These are phyloP conservation scores for Leptatherina wallacei DNA, from an alignment of 2,797 vertebrate genomes.

Conservation along the genomic window DNA sequence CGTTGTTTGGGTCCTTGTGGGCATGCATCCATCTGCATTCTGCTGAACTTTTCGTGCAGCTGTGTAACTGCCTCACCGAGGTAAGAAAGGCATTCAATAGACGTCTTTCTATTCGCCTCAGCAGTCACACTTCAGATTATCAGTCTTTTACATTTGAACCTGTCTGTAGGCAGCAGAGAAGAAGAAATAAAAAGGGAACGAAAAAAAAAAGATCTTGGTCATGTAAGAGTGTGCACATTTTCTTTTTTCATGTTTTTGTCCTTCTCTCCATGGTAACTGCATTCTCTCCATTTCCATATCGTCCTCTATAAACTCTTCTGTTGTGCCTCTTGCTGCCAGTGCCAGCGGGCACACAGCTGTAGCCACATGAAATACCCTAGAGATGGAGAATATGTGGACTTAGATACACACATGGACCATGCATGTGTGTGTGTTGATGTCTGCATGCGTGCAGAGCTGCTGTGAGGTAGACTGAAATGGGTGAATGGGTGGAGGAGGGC, in stretches of 20 bases:
- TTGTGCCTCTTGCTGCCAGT: conserved; percentile 57
- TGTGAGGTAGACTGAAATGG: conserved; percentile 38
- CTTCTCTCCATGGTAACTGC: conserved; percentile 54
- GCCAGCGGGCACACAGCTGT: conserved; percentile 74
- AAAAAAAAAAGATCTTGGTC: conserved; percentile 36
- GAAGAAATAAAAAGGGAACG: conserved; percentile 30
- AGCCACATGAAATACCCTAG: conserved; percentile 68
- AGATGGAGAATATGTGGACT: conserved; percentile 61
- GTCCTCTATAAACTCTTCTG: conserved; percentile 43
- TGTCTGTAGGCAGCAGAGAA: conserved; percentile 52
- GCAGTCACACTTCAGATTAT: conserved; percentile 76
- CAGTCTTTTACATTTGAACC: conserved; percentile 74
- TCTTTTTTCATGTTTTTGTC: conserved; percentile 44
- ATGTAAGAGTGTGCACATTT: conserved; percentile 43
- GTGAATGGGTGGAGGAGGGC: neutral
- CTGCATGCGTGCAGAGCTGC: conserved; percentile 33
- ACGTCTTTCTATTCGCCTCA: conserved; percentile 77
- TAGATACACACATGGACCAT: conserved; percentile 51
- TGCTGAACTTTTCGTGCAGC: conserved; percentile 47
- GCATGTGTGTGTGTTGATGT: conserved; percentile 36
- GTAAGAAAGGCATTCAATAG: conserved; percentile 67
- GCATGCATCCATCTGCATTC: conserved; percentile 30
- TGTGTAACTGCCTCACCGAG: conserved; percentile 43
- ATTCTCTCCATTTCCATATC: conserved; percentile 54
- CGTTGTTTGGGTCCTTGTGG: conserved; percentile 21